A percentile compares a stretch with the other conserved stretches of the same genome.
These are phyloP conservation scores for Muschampia plurimacula DNA, from an alignment of 2,888 invertebrate genomes.

Conservation along the genomic window DNA sequence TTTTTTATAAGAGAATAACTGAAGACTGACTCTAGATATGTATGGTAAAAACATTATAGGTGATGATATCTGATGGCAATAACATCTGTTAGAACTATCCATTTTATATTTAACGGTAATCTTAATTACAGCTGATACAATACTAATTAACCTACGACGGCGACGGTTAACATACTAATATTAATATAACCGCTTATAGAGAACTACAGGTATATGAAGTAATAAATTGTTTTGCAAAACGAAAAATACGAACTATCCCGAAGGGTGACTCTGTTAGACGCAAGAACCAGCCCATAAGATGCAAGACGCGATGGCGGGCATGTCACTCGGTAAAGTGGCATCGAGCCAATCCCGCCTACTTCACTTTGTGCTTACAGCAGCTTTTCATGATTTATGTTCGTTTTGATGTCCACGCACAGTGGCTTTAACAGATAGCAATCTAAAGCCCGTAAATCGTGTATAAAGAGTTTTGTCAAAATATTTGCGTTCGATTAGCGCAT, in stretches of 20 bases:
- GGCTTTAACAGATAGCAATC: conserved; percentile 27
- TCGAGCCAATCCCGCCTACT: conserved; percentile 55
- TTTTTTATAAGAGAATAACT: not conserved
- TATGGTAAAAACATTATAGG: too few relatives aligned
- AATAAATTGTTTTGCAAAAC: conserved; percentile 5
- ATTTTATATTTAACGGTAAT: not conserved
- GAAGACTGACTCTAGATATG: not conserved
- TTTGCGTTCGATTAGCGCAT: conserved; percentile 64
- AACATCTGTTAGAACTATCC: not conserved
- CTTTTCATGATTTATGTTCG: conserved; percentile 33
- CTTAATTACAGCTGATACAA: not conserved
- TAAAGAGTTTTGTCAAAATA: conserved; percentile 46
- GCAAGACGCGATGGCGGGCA: conserved; percentile 63
- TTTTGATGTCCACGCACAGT: conserved; percentile 17
- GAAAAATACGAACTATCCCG: not conserved
- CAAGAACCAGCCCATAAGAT: conserved; percentile 51
- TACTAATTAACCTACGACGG: not conserved
- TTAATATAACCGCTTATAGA: not conserved
- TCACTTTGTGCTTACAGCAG: conserved; percentile 40
- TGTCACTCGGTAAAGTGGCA: conserved; percentile 61
- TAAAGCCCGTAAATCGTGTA: conserved; percentile 26
- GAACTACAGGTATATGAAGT: not conserved
- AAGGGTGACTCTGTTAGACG: conserved; percentile 13
- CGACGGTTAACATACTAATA: not conserved
- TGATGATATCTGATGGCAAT: not conserved